These are phyloP conservation scores for Pyxicephalus adspersus DNA, from an alignment of 2,113 vertebrate genomes.

Conservation along the genomic window DNA sequence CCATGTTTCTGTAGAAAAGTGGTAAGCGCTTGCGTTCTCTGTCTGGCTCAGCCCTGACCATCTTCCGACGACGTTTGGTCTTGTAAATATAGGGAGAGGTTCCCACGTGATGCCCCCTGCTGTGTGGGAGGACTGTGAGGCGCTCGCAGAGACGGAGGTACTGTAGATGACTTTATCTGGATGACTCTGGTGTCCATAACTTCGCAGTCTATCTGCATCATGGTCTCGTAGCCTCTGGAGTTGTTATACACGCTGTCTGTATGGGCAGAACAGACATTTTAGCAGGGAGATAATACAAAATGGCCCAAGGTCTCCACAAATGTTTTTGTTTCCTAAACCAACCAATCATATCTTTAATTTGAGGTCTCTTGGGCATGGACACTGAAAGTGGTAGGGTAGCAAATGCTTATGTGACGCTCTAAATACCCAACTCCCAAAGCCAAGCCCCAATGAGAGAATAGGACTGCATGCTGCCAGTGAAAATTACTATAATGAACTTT, in stretches of 20 bases:
- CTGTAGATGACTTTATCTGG: slow-evolving; percentile 89
- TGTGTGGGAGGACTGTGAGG: slow-evolving; percentile 5
- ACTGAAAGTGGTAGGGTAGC: no score
- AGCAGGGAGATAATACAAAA: background rate
- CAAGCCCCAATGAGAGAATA: no score
- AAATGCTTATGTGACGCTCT: no score
- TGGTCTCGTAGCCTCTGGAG: slow-evolving; percentile 84
- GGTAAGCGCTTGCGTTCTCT: background rate
- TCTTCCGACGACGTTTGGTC: slow-evolving; percentile 23
- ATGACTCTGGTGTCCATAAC: slow-evolving; percentile 92
- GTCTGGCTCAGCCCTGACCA: slow-evolving; percentile 23
- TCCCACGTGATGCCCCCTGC: slow-evolving; percentile 11
- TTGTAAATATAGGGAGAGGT: slow-evolving; percentile 46
- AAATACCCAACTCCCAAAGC: no score
- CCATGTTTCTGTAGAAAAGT: background rate
- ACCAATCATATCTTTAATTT: no score
- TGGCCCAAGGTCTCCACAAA: background rate
- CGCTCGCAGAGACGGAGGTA: slow-evolving; percentile 81
- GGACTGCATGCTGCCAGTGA: no score
- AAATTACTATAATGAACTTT: no score
- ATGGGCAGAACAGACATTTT: background rate
- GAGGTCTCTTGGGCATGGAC: no score
- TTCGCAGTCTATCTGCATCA: slow-evolving; percentile 96
- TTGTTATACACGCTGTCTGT: slow-evolving; percentile 83
- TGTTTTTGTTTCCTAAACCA: no score